Conservation (phyloP, 2,113 vertebrate species). For the Actenoides lindsayi region DNA sequence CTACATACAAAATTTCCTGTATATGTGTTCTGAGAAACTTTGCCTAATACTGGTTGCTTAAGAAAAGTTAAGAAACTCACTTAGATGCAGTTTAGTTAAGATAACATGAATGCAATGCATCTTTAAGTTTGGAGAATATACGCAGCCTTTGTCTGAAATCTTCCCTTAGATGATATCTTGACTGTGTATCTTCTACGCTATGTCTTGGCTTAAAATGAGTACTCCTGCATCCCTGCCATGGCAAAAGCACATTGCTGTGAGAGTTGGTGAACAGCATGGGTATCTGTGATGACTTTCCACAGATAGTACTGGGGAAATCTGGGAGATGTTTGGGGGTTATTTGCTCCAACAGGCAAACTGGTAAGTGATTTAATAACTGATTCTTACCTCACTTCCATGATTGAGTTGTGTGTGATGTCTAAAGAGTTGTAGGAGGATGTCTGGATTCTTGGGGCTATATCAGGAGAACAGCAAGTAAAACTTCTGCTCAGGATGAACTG, state of each 20-base stretch:
- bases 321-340: neutral
- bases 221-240: neutral
- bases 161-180: neutral
- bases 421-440: neutral
- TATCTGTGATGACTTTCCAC: neutral
- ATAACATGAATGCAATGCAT: rapidly evolving
- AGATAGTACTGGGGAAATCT: neutral
- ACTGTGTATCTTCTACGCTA: neutral
- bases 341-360: neutral
- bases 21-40: neutral
- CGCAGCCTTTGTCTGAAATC: neutral
- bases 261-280: neutral
- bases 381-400: neutral
- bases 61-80: neutral
- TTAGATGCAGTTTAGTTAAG: neutral
- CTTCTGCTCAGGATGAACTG: neutral
- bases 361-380: neutral
- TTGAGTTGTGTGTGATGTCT: neutral
- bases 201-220: neutral
- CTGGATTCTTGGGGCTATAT: neutral
- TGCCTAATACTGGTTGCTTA: neutral
- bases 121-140: neutral
- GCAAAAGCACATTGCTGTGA: neutral
- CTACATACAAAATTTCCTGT: neutral
- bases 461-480: neutral